Conservation (phyloP, 1,140 invertebrate species). For the Drosophila guanche region DNA sequence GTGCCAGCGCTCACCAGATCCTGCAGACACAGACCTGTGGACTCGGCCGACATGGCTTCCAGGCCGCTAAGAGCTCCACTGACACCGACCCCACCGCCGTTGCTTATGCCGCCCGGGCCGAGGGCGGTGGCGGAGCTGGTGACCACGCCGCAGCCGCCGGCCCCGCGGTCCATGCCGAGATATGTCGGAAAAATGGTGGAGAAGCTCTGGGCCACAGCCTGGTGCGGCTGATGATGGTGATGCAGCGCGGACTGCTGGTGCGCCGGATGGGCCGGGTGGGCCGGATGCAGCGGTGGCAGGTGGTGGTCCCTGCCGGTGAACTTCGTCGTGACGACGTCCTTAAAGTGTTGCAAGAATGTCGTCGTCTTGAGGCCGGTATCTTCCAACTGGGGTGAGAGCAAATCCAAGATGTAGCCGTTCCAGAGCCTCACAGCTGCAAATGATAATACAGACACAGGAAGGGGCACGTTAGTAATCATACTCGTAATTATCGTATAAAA, state of each 20-base stretch:
- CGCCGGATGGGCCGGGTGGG: slow-evolving; percentile 57
- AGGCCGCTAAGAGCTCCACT: slow-evolving; percentile 87
- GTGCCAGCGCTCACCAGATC: slow-evolving; percentile 86
- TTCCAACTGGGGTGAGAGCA: slow-evolving; percentile 78
- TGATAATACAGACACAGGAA: neutral
- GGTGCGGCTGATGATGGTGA: slow-evolving; percentile 80
- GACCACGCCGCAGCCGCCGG: slow-evolving; percentile 82
- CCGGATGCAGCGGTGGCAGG: slow-evolving; percentile 78
- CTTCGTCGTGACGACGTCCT: slow-evolving; percentile 84
- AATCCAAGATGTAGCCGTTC: slow-evolving; percentile 76
- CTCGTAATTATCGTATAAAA: slow-evolving; percentile 24
- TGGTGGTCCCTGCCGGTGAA: slow-evolving; percentile 82
- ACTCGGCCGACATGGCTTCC: slow-evolving; percentile 83
- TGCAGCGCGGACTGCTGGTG: slow-evolving; percentile 78
- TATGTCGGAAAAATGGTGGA: slow-evolving; percentile 83
- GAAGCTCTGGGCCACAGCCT: slow-evolving; percentile 82
- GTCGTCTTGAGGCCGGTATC: slow-evolving; percentile 84
- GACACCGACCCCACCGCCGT: slow-evolving; percentile 82
- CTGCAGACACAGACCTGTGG: slow-evolving; percentile 88
- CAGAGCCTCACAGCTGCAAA: slow-evolving; percentile 66
- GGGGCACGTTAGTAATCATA: neutral
- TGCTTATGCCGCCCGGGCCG: slow-evolving; percentile 71
- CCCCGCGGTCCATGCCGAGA: slow-evolving; percentile 81
- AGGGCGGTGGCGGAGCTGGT: slow-evolving; percentile 84
- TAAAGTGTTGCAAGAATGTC: slow-evolving; percentile 83